Evolutionary conservation across 2,888 invertebrate species (phyloP), one percentile per base, ranked within the genome.

Genomic region (Belgica antarctica): DNA sequence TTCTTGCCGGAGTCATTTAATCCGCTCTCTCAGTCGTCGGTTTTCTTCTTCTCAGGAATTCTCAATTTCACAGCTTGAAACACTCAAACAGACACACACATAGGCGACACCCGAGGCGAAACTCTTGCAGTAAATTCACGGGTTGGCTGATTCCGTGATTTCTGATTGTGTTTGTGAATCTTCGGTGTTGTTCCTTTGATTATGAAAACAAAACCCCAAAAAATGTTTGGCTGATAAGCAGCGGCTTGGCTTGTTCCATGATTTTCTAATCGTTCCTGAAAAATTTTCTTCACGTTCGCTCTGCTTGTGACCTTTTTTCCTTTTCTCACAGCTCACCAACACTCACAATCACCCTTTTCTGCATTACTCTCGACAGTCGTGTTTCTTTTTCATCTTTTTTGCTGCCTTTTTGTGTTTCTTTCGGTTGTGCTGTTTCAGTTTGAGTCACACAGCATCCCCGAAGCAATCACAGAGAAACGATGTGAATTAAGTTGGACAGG

Each of bases 381-480:
- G 52, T 52, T 52, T 52, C 52, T 52, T 52, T 52, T 52, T 52
- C 52, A 52, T 52, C 52, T 52, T 52, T 31, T n/a, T 31, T 8
- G 34, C 34, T 31, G 34, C 34, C 12, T 5, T 31, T 31, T 52
- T 52, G 17, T 17, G 52, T 52, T 52, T 52, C 52, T 52, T 52
- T n/a, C 19, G 52, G 15, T 46, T 52, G 12, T 52, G 52, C 52
- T 52, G 17, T n/a, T 52, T 52, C 52, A 52, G 52, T 52, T 52
- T n/a, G 17, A 52, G 17, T 52, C 52, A 52, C 19, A 52, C 52
- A 52, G 52, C 52, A 52, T 52, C 52, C 52, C 52, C 22, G 52
- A 52, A 52, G 15, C 41, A 52, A 52, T 52, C 22, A 19, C 52
- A 22, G 5, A 46, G 12, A 46, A 15, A n/a, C 34, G 34, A 34